These are phyloP conservation scores for Mystacides longicornis DNA, from an alignment of 2,888 invertebrate genomes.

Conservation along the genomic window DNA sequence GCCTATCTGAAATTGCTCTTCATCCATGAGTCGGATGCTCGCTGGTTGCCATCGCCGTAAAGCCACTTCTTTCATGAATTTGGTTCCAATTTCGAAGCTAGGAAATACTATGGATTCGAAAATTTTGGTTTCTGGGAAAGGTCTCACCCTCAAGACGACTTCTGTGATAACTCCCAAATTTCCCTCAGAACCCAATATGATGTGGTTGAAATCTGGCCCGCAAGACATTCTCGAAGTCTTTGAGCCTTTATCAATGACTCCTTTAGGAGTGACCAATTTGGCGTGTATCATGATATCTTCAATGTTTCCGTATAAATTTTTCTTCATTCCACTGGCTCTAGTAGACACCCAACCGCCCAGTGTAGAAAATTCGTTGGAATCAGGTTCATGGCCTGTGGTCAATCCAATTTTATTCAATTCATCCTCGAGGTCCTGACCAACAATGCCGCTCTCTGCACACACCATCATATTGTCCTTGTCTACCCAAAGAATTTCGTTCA, in stretches of 20 bases:
- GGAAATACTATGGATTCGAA: slow-evolving; percentile 96
- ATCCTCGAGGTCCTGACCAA: slow-evolving; percentile 90
- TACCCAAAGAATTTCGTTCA: slow-evolving; percentile 93
- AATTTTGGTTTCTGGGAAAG: slow-evolving; percentile 72
- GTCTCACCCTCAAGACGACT: slow-evolving; percentile 81
- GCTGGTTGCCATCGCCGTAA: slow-evolving; percentile 83
- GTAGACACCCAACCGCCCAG: slow-evolving; percentile 98
- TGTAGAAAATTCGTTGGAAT: slow-evolving; percentile 95
- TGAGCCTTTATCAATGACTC: slow-evolving; percentile 75
- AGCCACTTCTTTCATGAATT: slow-evolving; percentile 81
- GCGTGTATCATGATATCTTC: slow-evolving; percentile 90
- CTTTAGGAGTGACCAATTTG: slow-evolving; percentile 76
- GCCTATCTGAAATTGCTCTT: slow-evolving; percentile 90
- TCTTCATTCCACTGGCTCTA: slow-evolving; percentile 97
- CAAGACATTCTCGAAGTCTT: slow-evolving; percentile 86
- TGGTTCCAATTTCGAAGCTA: slow-evolving; percentile 82
- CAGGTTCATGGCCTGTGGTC: slow-evolving; percentile 96
- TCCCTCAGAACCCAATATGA: slow-evolving; percentile 91
- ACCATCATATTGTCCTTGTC: slow-evolving; percentile 72
- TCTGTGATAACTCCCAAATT: slow-evolving; percentile 93
- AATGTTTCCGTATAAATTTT: slow-evolving; percentile 96
- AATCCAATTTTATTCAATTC: slow-evolving; percentile 69
- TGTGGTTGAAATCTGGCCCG: slow-evolving; percentile 85
- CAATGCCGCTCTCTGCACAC: slow-evolving; percentile 76
- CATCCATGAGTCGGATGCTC: slow-evolving; percentile 93